These are phyloP conservation scores for Brenthis ino DNA, from an alignment of 2,888 invertebrate species.

Conservation along the genomic window DNA sequence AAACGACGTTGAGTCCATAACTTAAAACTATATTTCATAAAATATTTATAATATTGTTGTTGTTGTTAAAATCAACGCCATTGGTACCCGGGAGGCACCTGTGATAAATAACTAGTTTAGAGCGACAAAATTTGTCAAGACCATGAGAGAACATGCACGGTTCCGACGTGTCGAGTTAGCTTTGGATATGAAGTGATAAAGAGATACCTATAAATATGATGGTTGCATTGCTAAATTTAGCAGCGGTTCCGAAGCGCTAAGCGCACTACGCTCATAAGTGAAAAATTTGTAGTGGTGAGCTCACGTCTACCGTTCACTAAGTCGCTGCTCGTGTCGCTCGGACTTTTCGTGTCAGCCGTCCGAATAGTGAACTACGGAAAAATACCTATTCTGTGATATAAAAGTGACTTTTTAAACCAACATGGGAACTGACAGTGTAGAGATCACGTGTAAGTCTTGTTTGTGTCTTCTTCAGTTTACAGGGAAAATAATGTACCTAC, in stretches of 20 bases:
- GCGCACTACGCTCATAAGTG: constrained; percentile 51
- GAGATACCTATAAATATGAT: constrained; percentile 39
- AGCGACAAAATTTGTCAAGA: background rate
- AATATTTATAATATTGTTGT: no score
- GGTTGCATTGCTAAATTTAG: constrained; percentile 68
- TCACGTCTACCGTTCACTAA: constrained; percentile 52
- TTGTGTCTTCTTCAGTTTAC: background rate
- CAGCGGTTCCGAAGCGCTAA: constrained; percentile 52
- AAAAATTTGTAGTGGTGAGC: constrained; percentile 54
- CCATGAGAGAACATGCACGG: background rate
- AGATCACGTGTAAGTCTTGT: constrained; percentile 61
- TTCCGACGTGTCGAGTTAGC: background rate
- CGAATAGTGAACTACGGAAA: constrained; percentile 17
- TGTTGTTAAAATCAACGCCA: no score
- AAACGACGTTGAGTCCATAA: no score
- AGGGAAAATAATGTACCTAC: no score
- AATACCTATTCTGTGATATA: constrained; percentile 45
- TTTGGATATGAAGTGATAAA: constrained; percentile 36
- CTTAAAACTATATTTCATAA: no score
- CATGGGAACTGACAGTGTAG: constrained; percentile 64
- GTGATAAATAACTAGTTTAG: no score
- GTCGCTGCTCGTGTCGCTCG: constrained; percentile 37
- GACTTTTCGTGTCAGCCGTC: constrained; percentile 10
- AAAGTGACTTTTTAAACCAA: constrained; percentile 43
- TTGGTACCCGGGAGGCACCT: no score